These are phyloP conservation scores for Adelosebastes latens DNA, from an alignment of 2,797 vertebrate species.

Conservation along the genomic window DNA sequence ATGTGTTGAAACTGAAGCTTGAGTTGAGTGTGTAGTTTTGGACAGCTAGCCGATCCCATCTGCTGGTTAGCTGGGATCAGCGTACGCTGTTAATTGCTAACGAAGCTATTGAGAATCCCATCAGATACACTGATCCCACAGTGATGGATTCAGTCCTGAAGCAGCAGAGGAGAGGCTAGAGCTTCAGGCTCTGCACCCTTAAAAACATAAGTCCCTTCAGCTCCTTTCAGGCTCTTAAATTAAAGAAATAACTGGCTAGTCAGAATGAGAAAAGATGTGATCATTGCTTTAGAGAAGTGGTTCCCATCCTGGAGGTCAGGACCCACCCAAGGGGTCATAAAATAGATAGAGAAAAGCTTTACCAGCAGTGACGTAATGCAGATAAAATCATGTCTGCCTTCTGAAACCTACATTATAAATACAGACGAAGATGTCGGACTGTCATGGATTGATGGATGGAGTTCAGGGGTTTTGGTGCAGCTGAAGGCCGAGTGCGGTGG, in stretches of 20 bases:
- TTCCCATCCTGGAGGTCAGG: not conserved
- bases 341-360: not conserved
- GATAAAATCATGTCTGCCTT: not conserved
- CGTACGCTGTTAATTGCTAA: slow-evolving; percentile 20
- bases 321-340: not conserved
- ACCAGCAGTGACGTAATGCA: not conserved
- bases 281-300: not conserved
- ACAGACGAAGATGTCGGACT: not conserved
- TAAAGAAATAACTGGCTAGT: not conserved
- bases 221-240: not conserved
- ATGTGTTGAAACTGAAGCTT: not conserved
- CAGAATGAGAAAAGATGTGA: not conserved
- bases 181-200: not conserved
- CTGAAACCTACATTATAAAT: slow-evolving; percentile 2
- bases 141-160: slow-evolving; percentile 39
- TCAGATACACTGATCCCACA: slow-evolving; percentile 21
- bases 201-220: not conserved
- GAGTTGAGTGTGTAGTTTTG: not conserved
- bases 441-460: not conserved
- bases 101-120: slow-evolving; percentile 15
- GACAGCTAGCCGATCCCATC: slow-evolving; percentile 33
- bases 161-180: not conserved
- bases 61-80: slow-evolving; percentile 15
- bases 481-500: slow-evolving; percentile 24
- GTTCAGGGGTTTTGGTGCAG: not conserved